Conservation (phyloP, 2,888 invertebrate species). For the Nemotelus pantherinus region DNA sequence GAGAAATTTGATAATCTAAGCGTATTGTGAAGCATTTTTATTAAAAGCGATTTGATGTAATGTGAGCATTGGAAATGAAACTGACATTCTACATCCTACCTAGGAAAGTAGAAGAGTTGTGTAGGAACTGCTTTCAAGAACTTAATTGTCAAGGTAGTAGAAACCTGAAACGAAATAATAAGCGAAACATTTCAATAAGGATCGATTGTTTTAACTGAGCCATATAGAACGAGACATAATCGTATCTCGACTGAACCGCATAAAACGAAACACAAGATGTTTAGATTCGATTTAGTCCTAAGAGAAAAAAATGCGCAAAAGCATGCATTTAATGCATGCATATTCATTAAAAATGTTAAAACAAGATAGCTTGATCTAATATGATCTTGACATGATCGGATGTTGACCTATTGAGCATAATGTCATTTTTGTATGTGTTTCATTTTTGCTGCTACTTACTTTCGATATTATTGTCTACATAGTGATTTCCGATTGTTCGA, state of each 20-base stretch:
- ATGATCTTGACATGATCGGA: slow-evolving; percentile 1
- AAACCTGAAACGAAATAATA: slow-evolving; percentile 7
- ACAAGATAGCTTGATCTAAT: neutral
- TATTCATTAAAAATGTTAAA: slow-evolving; percentile 21
- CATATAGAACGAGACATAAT: neutral
- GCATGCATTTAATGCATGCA: slow-evolving; percentile 35
- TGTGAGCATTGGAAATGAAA: too few relatives aligned
- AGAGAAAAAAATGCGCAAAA: slow-evolving; percentile 25
- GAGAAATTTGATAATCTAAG: slow-evolving; percentile 29
- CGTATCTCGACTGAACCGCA: slow-evolving; percentile 17
- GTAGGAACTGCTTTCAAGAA: neutral
- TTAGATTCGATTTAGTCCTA: slow-evolving; percentile 27
- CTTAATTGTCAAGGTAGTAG: slow-evolving; percentile 10
- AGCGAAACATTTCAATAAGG: slow-evolving; percentile 16
- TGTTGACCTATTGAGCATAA: slow-evolving; percentile 16
- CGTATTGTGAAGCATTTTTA: neutral
- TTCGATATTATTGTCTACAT: slow-evolving; percentile 3
- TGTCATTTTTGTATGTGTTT: slow-evolving; percentile 23
- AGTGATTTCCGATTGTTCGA: neutral
- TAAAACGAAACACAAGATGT: slow-evolving; percentile 3
- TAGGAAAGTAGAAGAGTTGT: too few relatives aligned
- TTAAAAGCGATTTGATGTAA: neutral
- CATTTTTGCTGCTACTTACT: neutral
- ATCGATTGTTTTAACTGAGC: neutral
- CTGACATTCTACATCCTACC: too few relatives aligned